These are phyloP conservation scores for Neosilurus hyrtlii DNA, from an alignment of 2,797 vertebrate genomes.

Conservation along the genomic window DNA sequence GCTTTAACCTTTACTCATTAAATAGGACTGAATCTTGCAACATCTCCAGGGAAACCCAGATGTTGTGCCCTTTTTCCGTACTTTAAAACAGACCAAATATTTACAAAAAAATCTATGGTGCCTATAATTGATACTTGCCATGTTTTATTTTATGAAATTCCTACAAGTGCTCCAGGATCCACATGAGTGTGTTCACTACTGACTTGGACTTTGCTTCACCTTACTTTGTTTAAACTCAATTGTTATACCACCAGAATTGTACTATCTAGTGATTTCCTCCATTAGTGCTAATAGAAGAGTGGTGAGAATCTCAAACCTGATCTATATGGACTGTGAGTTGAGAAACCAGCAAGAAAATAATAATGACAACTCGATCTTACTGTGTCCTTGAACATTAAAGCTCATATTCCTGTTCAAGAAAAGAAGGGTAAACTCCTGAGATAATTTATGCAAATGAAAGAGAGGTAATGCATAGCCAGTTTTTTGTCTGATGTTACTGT, in stretches of 20 bases:
- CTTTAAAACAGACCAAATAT: neutral
- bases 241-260: slow-evolving; percentile 38
- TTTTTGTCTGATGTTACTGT: slow-evolving; percentile 17
- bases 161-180: neutral
- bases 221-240: slow-evolving; percentile 50
- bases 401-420: slow-evolving; percentile 10
- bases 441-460: slow-evolving; percentile 51
- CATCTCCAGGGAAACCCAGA: neutral
- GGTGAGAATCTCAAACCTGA: slow-evolving; percentile 21
- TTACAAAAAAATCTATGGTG: neutral
- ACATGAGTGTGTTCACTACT: neutral
- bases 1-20: slow-evolving; percentile 20
- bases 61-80: neutral
- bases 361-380: slow-evolving; percentile 51
- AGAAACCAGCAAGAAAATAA: slow-evolving; percentile 31
- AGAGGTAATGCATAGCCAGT: slow-evolving; percentile 36
- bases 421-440: slow-evolving; percentile 31
- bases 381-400: slow-evolving; percentile 47
- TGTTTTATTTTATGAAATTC: neutral
- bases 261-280: slow-evolving; percentile 49
- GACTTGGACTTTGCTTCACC: slow-evolving; percentile 27
- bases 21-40: neutral
- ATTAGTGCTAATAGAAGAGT: slow-evolving; percentile 34
- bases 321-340: slow-evolving; percentile 26
- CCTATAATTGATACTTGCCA: neutral